Base-by-base conservation (phyloP, 2,888 invertebrate genomes). In the Dolichopus griseipennis region DNA sequence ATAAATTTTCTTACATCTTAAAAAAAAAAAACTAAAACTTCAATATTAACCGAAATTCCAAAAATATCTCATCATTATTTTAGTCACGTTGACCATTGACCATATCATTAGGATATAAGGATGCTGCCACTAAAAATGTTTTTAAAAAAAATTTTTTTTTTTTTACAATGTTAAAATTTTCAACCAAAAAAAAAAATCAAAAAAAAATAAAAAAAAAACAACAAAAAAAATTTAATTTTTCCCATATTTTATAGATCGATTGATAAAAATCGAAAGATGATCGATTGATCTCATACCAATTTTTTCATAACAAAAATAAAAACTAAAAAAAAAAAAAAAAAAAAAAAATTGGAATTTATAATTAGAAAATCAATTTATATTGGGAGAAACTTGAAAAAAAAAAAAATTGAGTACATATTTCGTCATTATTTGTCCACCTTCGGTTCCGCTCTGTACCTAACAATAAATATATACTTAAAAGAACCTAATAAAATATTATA, bases 11-110 rank as follows among this genome's bases (percentile, higher is more conserved):
- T 41, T 41, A 41, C 41, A 41, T 41, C 15, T n/a, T n/a, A n/a
- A n/a, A n/a, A n/a, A n/a, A n/a, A n/a, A n/a, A n/a, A n/a, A n/a
- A n/a, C n/a, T n/a, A 12, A 12, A 15, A 9, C 41, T 52, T 52
- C 52, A 52, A 52, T 18, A 52, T 52, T n/a, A n/a, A 41, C 15
- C 6, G 12, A 41, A 52, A 52, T 52, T 52, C 18, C 18, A 52
- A 52, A 52, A 52, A 52, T 52, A 52, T 52, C 52, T 52, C 52
- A 52, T 52, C 52, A 52, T 18, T 52, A 52, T 52, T 52, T 52
- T 52, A 52, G 18, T 52, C 52, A 52, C 18, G 52, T 18, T 52
- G 27, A 52, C 52, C 52, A 52, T 18, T 52, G 52, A 52, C 18
- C 52, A 52, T 18, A 52, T 52, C 18, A 52, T 52, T 52, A 52